phyloP scores from a whole-genome alignment of 2,888 invertebrate species.

The Lithodes maja region DNA sequence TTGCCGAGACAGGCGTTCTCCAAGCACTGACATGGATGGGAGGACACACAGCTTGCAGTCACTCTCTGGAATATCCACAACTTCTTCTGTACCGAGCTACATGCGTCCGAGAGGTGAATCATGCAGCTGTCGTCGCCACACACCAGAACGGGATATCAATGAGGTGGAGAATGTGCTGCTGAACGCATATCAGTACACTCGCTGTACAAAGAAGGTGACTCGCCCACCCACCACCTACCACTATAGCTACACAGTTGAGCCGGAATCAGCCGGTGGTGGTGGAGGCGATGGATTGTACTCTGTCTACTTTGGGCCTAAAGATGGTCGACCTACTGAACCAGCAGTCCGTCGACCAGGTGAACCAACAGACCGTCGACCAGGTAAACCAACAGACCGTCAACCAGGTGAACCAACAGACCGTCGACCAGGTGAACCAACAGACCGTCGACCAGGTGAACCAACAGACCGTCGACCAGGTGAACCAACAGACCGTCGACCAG shows the following conservation, averaged over 20 bases:
- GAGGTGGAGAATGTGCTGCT: constrained; percentile 56
- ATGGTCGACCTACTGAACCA: constrained; percentile 15
- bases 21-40: constrained; percentile 32
- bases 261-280: constrained; percentile 44
- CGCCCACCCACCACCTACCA: constrained; percentile 53
- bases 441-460: constrained; percentile 42
- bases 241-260: constrained; percentile 50
- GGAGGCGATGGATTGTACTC: constrained; percentile 61
- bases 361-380: constrained; percentile 1
- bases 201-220: constrained; percentile 60
- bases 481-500: constrained; percentile 34
- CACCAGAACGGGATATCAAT: constrained; percentile 60
- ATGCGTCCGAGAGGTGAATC: constrained; percentile 62
- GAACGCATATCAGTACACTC: constrained; percentile 63
- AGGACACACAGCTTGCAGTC: constrained; percentile 60
- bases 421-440: constrained; percentile 31
- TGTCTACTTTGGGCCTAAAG: constrained; percentile 59
- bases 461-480: constrained; percentile 30
- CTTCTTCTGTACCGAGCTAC: constrained; percentile 67
- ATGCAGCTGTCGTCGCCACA: constrained; percentile 59
- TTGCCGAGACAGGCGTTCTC: neutral
- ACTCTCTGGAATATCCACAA: constrained; percentile 58
- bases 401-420: constrained; percentile 36
- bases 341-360: constrained; percentile 12
- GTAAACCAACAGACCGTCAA: constrained; percentile 21